A percentile compares a stretch with the other conserved stretches of the same genome.
Evolutionary conservation across 2,888 invertebrate genomes (phyloP).

Genomic region (Strigamia transsilvanica): DNA sequence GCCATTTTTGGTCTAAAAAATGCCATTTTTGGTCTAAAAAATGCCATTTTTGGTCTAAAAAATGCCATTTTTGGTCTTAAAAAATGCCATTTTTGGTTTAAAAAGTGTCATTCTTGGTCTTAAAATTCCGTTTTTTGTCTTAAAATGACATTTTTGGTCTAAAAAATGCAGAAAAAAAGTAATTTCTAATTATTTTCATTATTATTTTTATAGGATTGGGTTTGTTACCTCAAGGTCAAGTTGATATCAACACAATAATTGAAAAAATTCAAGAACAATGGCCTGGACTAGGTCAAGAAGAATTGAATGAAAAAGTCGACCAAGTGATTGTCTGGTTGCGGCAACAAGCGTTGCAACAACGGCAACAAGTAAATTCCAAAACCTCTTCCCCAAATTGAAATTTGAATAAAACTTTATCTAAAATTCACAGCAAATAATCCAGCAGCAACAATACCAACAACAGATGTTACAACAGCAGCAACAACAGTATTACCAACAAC

Average conservation of each 20-base stretch:
- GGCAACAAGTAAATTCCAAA: background rate
- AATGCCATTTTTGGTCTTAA: too few relatives aligned
- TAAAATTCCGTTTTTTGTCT: too few relatives aligned
- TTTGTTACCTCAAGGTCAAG: constrained; percentile 18
- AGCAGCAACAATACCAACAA: constrained; percentile 51
- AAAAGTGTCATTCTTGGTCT: too few relatives aligned
- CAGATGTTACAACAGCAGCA: constrained; percentile 43
- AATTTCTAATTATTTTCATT: background rate
- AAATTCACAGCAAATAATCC: constrained; percentile 48
- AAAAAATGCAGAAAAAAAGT: background rate
- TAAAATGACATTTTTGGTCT: too few relatives aligned
- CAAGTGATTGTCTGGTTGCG: constrained; percentile 51
- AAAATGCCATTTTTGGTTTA: too few relatives aligned
- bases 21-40: too few relatives aligned
- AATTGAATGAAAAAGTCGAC: constrained; percentile 50
- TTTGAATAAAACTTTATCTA: background rate
- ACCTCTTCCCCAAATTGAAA: background rate
- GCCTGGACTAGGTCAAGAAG: constrained; percentile 51
- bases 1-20: too few relatives aligned
- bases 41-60: too few relatives aligned
- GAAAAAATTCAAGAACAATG: constrained; percentile 53
- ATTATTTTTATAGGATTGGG: constrained; percentile 49
- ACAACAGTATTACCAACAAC: constrained; percentile 50
- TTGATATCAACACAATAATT: constrained; percentile 52
- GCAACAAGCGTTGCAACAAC: constrained; percentile 44